Conservation (phyloP, 2,888 invertebrate species). For the Chalcosyrphus nemorum region DNA sequence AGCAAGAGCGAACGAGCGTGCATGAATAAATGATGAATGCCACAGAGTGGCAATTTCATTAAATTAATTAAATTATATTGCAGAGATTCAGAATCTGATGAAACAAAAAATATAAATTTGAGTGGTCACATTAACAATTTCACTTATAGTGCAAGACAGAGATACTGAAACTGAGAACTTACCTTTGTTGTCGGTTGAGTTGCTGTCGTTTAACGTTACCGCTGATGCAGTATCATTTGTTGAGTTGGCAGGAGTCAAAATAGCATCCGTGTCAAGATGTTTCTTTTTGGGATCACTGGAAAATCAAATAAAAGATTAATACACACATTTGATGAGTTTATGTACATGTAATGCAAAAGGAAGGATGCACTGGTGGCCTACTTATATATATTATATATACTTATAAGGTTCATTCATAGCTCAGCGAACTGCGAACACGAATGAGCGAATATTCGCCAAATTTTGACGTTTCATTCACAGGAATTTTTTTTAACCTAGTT, state of each 20-base stretch:
- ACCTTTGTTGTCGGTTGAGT: slow-evolving; percentile 84
- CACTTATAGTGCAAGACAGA: background rate
- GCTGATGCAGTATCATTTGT: slow-evolving; percentile 73
- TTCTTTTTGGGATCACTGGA: slow-evolving; percentile 81
- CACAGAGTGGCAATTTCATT: slow-evolving; percentile 71
- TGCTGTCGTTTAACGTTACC: slow-evolving; percentile 75
- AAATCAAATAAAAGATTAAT: slow-evolving; percentile 36
- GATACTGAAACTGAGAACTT: slow-evolving; percentile 77
- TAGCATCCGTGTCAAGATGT: slow-evolving; percentile 77
- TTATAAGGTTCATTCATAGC: too few species aligned
- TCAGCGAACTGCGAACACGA: too few species aligned
- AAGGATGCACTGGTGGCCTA: too few species aligned
- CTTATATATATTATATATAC: too few species aligned
- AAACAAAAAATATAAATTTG: slow-evolving; percentile 11
- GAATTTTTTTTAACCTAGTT: too few species aligned
- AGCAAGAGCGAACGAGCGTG: slow-evolving; percentile 23
- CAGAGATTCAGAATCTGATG: slow-evolving; percentile 57
- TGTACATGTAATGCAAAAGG: too few species aligned
- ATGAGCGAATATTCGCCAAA: too few species aligned
- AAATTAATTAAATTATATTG: slow-evolving; percentile 71
- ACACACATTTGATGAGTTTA: too few species aligned
- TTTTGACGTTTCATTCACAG: too few species aligned
- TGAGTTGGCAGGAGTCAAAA: slow-evolving; percentile 75
- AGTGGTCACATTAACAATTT: slow-evolving; percentile 37
- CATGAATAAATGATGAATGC: slow-evolving; percentile 73